A percentile compares a stretch with the other conserved stretches of the same genome.
These are phyloP conservation scores for Zygaena filipendulae DNA, from an alignment of 2,888 invertebrate genomes.

Conservation along the genomic window DNA sequence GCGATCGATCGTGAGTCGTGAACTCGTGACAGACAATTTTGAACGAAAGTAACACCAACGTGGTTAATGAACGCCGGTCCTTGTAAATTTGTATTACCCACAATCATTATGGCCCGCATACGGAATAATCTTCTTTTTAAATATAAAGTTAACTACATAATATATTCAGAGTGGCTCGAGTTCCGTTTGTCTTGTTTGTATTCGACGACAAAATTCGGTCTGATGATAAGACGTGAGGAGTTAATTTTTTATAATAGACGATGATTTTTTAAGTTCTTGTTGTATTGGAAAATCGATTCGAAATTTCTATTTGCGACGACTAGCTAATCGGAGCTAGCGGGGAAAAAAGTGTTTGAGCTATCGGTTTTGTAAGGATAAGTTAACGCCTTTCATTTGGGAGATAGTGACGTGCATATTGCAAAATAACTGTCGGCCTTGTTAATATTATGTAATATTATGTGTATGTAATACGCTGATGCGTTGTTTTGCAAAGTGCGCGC, in stretches of 20 bases:
- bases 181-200: conserved; percentile 58
- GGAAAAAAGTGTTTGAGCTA: conserved; percentile 43
- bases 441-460: too few species aligned
- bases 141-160: too few species aligned
- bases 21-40: too few species aligned
- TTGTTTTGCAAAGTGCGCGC: conserved; percentile 5
- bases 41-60: too few species aligned
- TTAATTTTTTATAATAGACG: too few species aligned
- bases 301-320: conserved; percentile 37
- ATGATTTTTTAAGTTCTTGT: conserved; percentile 21
- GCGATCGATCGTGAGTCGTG: conserved; percentile 59
- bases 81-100: conserved; percentile 51
- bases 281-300: conserved; percentile 34
- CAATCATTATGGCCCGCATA: conserved; percentile 44
- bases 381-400: too few species aligned
- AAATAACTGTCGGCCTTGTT: too few species aligned
- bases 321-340: conserved; percentile 24
- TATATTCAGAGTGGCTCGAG: conserved; percentile 63
- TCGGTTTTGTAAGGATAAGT: conserved; percentile 49
- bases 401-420: conserved; percentile 18
- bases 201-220: conserved; percentile 46
- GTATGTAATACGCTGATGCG: too few species aligned
- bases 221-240: too few species aligned
- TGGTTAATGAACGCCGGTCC: too few species aligned
- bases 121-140: conserved; percentile 39